Base-by-base conservation (phyloP, 2,888 invertebrate genomes). In the Microplitis deprimator region DNA sequence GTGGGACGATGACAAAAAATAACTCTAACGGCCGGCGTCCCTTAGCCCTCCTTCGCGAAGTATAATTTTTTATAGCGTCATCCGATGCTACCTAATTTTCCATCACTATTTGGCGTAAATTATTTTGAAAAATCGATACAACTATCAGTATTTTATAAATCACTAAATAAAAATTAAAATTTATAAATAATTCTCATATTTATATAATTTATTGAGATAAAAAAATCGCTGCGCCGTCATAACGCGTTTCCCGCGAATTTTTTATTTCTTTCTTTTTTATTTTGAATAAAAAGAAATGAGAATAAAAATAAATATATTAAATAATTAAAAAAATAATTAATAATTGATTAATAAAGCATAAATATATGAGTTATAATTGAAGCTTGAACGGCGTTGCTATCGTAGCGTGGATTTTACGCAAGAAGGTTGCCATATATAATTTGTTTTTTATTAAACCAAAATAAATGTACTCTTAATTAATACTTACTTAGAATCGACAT, bases 401-500 rank as follows among this genome's bases (percentile, higher is more conserved):
- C 50, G 50, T 50, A 50, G 50, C 50, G 50, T 50, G 13, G 10
- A 13, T 50, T 41, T 50, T 50, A 50, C 50, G 8, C 50, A 13
- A 50, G 50, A 13, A 13, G 2, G 50, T 50, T 50, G 50, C 50
- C 50, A 50, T 50, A 13, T 50, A 50, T 50, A 7, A 62, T 62
- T 16, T 62, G 5, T 62, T 20, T 17, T 13, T 17, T 20, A 62
- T 20, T 17, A 1, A 65, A 20, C 38, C 8, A 8, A 65, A 65
- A 29, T 29, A 20, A 65, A 65, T 38, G 29, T 59, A 68, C 7
- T 76, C 69, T 40, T 62, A 6, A 6, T 17, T 41, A 70, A 71
- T 87, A 93, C 94, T 94, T 92, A 94, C 94, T 92, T 93, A 89
- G 92, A 92, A 89, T 93, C 90, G 81, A 90, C 90, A 90, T 94